Evolutionary conservation across 2,888 invertebrate species (phyloP).

Genomic region (Epirrita christyi): DNA sequence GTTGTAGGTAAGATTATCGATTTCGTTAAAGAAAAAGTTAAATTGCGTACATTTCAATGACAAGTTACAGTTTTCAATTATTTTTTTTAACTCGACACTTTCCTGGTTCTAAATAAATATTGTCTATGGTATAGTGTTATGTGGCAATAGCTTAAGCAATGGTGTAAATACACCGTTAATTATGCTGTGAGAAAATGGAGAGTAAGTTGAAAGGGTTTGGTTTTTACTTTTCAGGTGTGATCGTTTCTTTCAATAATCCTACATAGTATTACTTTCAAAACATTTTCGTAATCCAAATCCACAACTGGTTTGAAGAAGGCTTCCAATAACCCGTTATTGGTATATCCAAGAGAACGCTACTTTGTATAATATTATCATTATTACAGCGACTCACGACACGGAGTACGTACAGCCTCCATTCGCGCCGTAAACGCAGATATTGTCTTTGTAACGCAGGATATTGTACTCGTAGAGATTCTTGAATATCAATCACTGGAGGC

Average conservation of each 20-base stretch:
- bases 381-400: conserved; percentile 10
- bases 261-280: conserved; percentile 1
- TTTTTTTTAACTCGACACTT: too few species aligned
- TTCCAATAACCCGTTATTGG: conserved; percentile 22
- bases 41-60: too few species aligned
- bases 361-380: conserved; percentile 24
- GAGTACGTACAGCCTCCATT: conserved; percentile 3
- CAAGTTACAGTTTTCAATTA: too few species aligned
- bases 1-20: neutral
- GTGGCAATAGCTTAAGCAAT: neutral
- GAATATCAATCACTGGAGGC: too few species aligned
- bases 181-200: too few species aligned
- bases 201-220: too few species aligned
- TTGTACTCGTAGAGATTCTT: too few species aligned
- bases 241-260: too few species aligned
- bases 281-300: conserved; percentile 6
- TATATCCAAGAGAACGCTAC: conserved; percentile 13
- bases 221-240: too few species aligned
- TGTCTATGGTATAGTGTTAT: too few species aligned
- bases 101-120: too few species aligned
- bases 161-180: too few species aligned
- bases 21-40: neutral
- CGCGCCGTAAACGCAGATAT: conserved; percentile 15
- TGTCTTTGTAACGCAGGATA: conserved; percentile 8
- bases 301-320: conserved; percentile 6